Evolutionary conservation across 2,888 invertebrate genomes (phyloP), one percentile per base, ranked within the genome.

Genomic region (Gisinianus flammeolus): DNA sequence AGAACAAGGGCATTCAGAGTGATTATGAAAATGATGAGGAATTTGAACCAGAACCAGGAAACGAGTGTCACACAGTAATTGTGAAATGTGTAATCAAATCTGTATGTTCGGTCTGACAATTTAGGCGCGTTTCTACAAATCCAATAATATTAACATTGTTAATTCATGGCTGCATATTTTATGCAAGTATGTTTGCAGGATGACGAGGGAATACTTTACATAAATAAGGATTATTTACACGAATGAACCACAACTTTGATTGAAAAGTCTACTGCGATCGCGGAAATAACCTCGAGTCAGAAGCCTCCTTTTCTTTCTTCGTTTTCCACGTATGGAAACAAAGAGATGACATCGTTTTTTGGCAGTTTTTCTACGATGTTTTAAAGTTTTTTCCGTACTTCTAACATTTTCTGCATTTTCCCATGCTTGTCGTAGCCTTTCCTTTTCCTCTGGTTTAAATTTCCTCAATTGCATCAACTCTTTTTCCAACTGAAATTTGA

Each of bases 11-110:
- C 83, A 72, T 83, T 84, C 10, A 79, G 35, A 2, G 82, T 6
- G 24, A 84, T 84, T 19, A 83, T 77, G 12, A 79, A 31, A 79
- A 84, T 81, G 33, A 83, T 83, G n/a, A 82, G 75, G 16, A 67
- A 74, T 31, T 80, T 79, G 35, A 84, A 84, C 5, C 70, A 44
- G 16, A 68, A 33, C 12, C 79, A 79, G 8, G 77, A 71, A 19
- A 78, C 81, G 1, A 84, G 74, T 24, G 76, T 79, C n/a, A 82
- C 80, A 6, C 80, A 79, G 54, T 79, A 84, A 3, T 79, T 73
- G 62, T 82, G 79, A 73, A 83, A 62, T 0, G 79, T 74, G 56
- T 81, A 81, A 73, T 81, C 81, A 24, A 62, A 66, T 6, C 78
- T 64, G 8, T 66, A 28, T 24, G 62, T 76, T 28, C 44, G n/a